A percentile compares a stretch with the other conserved stretches of the same genome.
Evolutionary conservation across 2,113 vertebrate species (phyloP).

Genomic region (Boleophthalmus pectinirostris): DNA sequence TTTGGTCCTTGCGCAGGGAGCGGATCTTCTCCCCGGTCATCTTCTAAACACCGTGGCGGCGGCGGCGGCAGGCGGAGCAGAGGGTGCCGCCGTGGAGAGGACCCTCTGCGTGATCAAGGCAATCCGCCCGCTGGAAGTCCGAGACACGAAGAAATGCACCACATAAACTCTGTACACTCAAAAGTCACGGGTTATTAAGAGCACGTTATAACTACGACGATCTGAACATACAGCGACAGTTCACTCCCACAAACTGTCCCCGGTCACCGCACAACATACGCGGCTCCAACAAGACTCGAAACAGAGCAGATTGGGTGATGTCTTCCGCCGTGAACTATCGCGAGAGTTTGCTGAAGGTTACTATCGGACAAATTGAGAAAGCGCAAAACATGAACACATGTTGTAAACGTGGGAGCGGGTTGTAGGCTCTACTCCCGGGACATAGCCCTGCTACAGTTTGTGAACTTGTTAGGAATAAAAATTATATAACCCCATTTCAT

Average conservation of each 20-base stretch:
- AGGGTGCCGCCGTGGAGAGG: constrained; percentile 71
- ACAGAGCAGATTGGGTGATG: constrained; percentile 47
- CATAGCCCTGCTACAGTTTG: too few relatives aligned
- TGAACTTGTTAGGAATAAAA: too few relatives aligned
- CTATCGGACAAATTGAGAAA: constrained; percentile 9
- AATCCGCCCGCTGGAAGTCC: constrained; percentile 56
- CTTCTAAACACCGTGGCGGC: constrained; percentile 50
- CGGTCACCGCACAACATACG: constrained; percentile 45
- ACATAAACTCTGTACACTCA: constrained; percentile 66
- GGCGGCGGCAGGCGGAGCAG: constrained; percentile 22
- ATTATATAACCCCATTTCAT: too few relatives aligned
- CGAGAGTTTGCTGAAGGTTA: constrained; percentile 68
- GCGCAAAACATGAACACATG: background rate
- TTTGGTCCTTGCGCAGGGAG: constrained; percentile 89
- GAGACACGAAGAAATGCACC: constrained; percentile 45
- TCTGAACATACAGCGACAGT: constrained; percentile 34
- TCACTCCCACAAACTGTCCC: constrained; percentile 38
- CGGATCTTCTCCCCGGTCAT: constrained; percentile 98
- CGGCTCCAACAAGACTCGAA: constrained; percentile 48
- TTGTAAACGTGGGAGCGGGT: background rate
- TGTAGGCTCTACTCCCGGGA: too few relatives aligned
- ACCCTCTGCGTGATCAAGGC: constrained; percentile 64
- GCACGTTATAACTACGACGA: background rate
- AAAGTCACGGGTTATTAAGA: constrained; percentile 4
- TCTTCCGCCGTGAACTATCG: constrained; percentile 75